Base-by-base conservation (phyloP, 1,140 invertebrate genomes). In the Nomia melanderi region DNA sequence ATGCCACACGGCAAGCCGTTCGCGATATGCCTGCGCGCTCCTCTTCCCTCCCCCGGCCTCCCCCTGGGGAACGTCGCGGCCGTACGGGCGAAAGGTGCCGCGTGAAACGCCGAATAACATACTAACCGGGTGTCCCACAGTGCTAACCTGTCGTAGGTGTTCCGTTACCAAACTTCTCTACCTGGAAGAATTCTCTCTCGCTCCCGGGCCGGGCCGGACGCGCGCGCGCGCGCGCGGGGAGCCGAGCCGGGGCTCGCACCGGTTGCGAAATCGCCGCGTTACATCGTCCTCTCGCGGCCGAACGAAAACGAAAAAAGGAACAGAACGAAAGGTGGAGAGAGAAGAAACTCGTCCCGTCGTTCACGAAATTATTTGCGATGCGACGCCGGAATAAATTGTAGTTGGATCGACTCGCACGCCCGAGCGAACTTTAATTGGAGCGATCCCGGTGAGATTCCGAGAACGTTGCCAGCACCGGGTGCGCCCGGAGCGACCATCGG, bases 41-140 rank as follows among this genome's bases (percentile, higher is more conserved):
- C 62, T n/a, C 7, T 20, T 39, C 50, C 31, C 50, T n/a, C n/a
- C n/a, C n/a, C n/a, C n/a, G n/a, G n/a, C n/a, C n/a, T n/a, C n/a
- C n/a, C n/a, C n/a, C n/a, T n/a, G n/a, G n/a, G n/a, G n/a, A n/a
- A n/a, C n/a, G n/a, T n/a, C n/a, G n/a, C n/a, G n/a, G n/a, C 73
- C 82, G 76, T 74, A 83, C 67, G 75, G 80, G 69, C 83, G 81
- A 88, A 88, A 88, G 86, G 81, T 81, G 78, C 77, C 83, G 69
- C 81, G 82, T 65, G 59, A 74, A 47, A 53, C 73, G 80, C 69
- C 81, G 82, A 87, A 87, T 89, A 86, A 88, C 84, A 75, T 86
- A 85, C 78, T 84, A 88, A 81, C 83, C 65, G 85, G 73, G 81
- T 73, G 77, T 88, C 79, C 47, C 69, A 47, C 79, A 39, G 23